phyloP scores from a whole-genome alignment of 2,888 invertebrate species.

The Dinocampus coccinellae region DNA sequence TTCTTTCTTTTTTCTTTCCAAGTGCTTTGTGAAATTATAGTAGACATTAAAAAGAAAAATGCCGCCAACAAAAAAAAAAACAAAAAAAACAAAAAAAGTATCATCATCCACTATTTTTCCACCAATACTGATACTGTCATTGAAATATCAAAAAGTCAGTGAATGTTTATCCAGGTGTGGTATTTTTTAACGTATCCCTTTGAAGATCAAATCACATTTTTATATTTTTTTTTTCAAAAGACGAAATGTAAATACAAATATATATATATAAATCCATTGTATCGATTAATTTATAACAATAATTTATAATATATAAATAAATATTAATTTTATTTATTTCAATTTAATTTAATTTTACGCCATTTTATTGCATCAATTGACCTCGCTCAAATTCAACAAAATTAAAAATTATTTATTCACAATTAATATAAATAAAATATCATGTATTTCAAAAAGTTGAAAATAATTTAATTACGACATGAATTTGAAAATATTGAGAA shows the following conservation, averaged over 20 bases:
- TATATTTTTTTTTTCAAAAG: no score
- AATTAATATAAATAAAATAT: background rate
- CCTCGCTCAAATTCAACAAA: slow-evolving; percentile 24
- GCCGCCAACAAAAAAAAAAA: no score
- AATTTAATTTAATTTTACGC: background rate
- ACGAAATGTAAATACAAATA: background rate
- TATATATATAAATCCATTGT: background rate
- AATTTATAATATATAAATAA: background rate
- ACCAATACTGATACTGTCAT: background rate
- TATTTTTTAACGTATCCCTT: background rate
- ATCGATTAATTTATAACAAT: background rate
- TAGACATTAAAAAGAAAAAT: no score
- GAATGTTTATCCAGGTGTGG: slow-evolving; percentile 25
- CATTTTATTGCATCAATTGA: slow-evolving; percentile 26
- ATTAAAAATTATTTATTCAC: background rate
- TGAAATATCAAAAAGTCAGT: background rate
- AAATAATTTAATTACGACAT: background rate
- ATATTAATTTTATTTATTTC: background rate
- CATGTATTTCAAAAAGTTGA: background rate
- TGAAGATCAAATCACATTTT: slow-evolving; percentile 16
- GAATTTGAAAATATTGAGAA: background rate
- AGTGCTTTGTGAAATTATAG: no score
- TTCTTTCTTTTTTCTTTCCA: slow-evolving; percentile 27
- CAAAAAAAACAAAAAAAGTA: background rate
- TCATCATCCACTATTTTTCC: background rate